A percentile compares a stretch with the other conserved stretches of the same genome.
Conservation (phyloP, 2,888 invertebrate genomes). For the Papilio elwesi region DNA sequence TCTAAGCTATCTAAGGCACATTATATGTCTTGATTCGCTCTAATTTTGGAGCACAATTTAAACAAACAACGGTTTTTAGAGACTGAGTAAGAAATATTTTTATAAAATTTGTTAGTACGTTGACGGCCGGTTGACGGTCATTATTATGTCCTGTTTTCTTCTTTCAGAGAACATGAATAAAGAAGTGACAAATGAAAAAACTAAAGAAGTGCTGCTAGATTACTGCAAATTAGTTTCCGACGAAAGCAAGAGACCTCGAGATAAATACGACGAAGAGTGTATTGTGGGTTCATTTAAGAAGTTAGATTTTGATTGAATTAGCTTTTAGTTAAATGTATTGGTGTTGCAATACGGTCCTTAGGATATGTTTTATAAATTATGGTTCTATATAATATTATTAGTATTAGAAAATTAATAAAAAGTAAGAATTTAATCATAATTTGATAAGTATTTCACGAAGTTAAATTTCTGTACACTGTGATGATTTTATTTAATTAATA, state of each 20-base stretch:
- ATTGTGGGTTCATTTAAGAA: conserved; percentile 71
- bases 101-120: neutral
- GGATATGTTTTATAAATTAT: neutral
- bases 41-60: too few relatives aligned
- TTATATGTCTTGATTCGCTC: too few relatives aligned
- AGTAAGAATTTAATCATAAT: neutral
- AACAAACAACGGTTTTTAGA: too few relatives aligned
- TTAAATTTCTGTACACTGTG: too few relatives aligned
- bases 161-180: conserved; percentile 65
- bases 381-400: neutral
- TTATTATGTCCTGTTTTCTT: conserved; percentile 26
- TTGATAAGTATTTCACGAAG: too few relatives aligned
- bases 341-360: neutral
- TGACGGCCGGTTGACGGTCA: neutral
- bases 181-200: conserved; percentile 60
- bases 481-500: too few relatives aligned
- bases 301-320: conserved; percentile 65
- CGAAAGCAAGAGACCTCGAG: conserved; percentile 62
- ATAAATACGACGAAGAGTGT: conserved; percentile 61
- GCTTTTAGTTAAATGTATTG: neutral
- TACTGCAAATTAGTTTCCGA: conserved; percentile 65
- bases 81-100: neutral
- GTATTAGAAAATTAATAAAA: neutral
- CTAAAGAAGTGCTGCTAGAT: conserved; percentile 60
- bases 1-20: too few relatives aligned